phyloP scores from a whole-genome alignment of 2,113 vertebrate species.

The Synchiropus splendidus region DNA sequence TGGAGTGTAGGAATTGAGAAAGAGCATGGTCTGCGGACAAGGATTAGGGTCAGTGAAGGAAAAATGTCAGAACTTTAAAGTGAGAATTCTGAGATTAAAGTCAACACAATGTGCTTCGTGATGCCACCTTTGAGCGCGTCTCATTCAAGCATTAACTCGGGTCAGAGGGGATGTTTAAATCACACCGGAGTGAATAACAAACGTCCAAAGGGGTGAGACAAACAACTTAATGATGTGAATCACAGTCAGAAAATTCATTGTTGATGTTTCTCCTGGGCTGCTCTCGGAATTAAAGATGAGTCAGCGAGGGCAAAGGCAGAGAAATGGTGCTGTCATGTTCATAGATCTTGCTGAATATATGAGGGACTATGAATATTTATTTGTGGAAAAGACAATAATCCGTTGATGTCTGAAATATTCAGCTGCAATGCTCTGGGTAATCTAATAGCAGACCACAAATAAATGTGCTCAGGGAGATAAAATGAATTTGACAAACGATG shows the following conservation, averaged over 20 bases:
- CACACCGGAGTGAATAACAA: neutral
- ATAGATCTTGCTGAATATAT: neutral
- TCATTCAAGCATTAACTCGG: neutral
- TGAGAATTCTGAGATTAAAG: too few relatives aligned
- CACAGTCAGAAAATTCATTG: neutral
- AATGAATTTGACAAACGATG: too few relatives aligned
- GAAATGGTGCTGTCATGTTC: neutral
- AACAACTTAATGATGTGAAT: slow-evolving; percentile 1
- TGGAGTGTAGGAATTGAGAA: too few relatives aligned
- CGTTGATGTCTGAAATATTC: slow-evolving; percentile 5
- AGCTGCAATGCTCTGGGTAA: neutral
- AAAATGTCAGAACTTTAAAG: too few relatives aligned
- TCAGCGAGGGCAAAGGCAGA: neutral
- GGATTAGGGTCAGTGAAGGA: too few relatives aligned
- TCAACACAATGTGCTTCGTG: too few relatives aligned
- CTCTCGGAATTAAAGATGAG: neutral
- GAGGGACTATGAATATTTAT: neutral
- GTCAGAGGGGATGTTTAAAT: neutral
- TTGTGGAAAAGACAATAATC: neutral
- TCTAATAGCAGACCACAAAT: too few relatives aligned
- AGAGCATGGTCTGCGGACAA: too few relatives aligned
- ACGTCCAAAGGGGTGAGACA: neutral
- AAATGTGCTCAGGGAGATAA: too few relatives aligned
- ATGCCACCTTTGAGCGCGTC: too few relatives aligned
- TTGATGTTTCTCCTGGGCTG: neutral